phyloP scores from a whole-genome alignment of 2,797 vertebrate genomes.

The Takifugu rubripes region DNA sequence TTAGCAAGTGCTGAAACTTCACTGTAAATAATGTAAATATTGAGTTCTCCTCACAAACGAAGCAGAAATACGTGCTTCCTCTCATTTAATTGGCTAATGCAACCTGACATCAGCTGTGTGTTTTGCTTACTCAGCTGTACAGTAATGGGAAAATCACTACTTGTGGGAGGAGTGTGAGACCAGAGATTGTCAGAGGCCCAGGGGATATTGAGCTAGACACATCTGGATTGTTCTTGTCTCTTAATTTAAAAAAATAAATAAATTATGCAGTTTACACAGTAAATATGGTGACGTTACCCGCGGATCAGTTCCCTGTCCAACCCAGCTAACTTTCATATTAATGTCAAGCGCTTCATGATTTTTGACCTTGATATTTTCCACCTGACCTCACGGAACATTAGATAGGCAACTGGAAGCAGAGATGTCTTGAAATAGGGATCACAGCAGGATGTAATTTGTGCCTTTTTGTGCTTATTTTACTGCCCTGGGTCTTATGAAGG shows the following conservation, averaged over 20 bases:
- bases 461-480: conserved; percentile 44
- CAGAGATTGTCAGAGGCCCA: background rate
- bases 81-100: background rate
- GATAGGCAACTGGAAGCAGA: conserved; percentile 25
- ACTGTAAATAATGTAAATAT: background rate
- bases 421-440: conserved; percentile 33
- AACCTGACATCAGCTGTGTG: conserved; percentile 1
- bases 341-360: conserved; percentile 18
- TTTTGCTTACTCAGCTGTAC: background rate
- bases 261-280: background rate
- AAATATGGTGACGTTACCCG: background rate
- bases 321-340: conserved; percentile 8
- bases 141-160: conserved; percentile 8
- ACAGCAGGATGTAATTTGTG: conserved; percentile 16
- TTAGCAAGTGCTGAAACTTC: background rate
- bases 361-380: conserved; percentile 8
- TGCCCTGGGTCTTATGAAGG: conserved; percentile 33
- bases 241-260: background rate
- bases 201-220: background rate
- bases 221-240: background rate
- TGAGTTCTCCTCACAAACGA: background rate
- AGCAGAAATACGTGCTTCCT: background rate
- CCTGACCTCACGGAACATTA: background rate
- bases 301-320: background rate
- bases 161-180: background rate